A percentile compares a stretch with the other conserved stretches of the same genome.
Evolutionary conservation across 2,113 vertebrate species (phyloP).

Genomic region (Alethe diademata): DNA sequence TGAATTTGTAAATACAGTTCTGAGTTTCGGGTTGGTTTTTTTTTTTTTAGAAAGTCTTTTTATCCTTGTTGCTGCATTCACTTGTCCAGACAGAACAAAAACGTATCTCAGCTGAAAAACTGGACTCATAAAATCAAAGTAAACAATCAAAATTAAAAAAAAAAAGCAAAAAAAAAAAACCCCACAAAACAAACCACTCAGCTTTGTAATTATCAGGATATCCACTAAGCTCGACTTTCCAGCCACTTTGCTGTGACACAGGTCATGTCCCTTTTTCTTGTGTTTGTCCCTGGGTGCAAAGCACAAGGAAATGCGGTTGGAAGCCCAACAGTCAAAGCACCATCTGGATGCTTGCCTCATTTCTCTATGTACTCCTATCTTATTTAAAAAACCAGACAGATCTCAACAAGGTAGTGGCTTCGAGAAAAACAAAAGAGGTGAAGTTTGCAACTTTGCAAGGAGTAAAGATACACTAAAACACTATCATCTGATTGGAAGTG

Average conservation of each 20-base stretch:
- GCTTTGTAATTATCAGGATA: background rate
- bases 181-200: too few relatives aligned
- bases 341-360: background rate
- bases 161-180: background rate
- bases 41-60: background rate
- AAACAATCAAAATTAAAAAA: background rate
- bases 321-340: background rate
- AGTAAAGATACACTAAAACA: background rate
- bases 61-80: background rate
- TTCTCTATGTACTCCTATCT: background rate
- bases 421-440: background rate
- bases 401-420: background rate
- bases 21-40: background rate
- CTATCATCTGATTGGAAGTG: background rate
- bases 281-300: background rate
- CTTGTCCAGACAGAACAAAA: background rate
- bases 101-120: background rate
- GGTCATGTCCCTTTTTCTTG: background rate
- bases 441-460: background rate
- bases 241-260: fast-evolving
- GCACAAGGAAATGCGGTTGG: background rate
- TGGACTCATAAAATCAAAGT: background rate
- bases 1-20: background rate
- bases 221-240: background rate
- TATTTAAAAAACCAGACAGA: background rate